Conservation (phyloP, 2,888 invertebrate species). For the Operophtera brumata region DNA sequence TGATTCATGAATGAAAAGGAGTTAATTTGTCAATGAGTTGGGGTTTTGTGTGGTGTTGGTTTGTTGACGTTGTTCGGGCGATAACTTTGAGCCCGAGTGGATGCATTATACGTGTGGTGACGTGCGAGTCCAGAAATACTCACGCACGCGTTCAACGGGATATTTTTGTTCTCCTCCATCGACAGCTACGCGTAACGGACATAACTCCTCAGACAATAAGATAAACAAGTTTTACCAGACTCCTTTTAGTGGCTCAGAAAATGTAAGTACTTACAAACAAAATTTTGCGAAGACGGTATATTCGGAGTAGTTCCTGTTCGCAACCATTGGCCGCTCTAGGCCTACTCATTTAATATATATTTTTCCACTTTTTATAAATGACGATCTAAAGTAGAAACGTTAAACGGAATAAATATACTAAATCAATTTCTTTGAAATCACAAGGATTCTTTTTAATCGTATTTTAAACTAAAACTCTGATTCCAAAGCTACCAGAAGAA, state of each 20-base stretch:
- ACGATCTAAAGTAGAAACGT: too few species aligned
- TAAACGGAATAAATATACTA: too few species aligned
- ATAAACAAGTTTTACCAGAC: constrained; percentile 38
- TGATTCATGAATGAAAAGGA: background rate
- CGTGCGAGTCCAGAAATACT: constrained; percentile 52
- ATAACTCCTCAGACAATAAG: constrained; percentile 43
- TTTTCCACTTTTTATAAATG: constrained; percentile 19
- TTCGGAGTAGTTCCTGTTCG: too few species aligned
- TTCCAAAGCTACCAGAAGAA: too few species aligned
- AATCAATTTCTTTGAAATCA: too few species aligned
- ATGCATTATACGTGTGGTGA: constrained; percentile 37
- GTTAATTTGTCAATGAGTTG: constrained; percentile 16
- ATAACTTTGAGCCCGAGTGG: constrained; percentile 27
- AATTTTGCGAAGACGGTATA: constrained; percentile 27
- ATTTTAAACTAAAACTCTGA: too few species aligned
- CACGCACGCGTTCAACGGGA: constrained; percentile 42
- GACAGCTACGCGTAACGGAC: constrained; percentile 59
- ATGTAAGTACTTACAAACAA: too few species aligned
- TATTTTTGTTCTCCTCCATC: constrained; percentile 63
- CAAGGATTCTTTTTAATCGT: too few species aligned
- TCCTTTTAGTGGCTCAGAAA: constrained; percentile 33
- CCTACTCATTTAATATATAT: constrained; percentile 20
- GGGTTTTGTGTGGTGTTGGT: constrained; percentile 19
- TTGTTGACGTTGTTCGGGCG: constrained; percentile 24
- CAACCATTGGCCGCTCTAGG: constrained; percentile 22